A percentile compares a stretch with the other conserved stretches of the same genome.
These are phyloP conservation scores for Morinoia aosen DNA, from an alignment of 2,888 invertebrate species.

Conservation along the genomic window DNA sequence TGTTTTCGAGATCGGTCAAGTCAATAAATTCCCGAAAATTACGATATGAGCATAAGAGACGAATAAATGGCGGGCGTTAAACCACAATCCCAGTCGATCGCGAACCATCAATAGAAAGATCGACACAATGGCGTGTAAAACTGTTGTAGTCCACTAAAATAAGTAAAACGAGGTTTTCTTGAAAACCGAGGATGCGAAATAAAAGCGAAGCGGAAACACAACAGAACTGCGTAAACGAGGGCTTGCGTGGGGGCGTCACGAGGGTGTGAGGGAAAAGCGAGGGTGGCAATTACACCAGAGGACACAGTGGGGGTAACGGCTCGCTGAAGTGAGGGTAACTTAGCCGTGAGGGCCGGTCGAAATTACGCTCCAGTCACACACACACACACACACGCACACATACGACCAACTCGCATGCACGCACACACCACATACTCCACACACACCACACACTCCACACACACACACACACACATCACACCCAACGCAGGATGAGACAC, in stretches of 20 bases:
- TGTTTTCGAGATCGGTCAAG: neutral
- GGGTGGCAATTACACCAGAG: conserved; percentile 45
- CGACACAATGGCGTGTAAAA: neutral
- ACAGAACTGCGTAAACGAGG: neutral
- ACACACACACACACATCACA: too few species aligned
- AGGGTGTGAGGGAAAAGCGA: conserved; percentile 34
- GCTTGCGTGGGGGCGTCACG: neutral
- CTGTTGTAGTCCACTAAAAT: too few species aligned
- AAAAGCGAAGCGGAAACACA: neutral
- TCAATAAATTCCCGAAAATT: neutral
- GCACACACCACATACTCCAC: too few species aligned
- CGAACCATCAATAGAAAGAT: neutral
- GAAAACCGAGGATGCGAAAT: neutral
- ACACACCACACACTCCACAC: too few species aligned
- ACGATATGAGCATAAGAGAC: neutral
- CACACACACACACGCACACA: neutral
- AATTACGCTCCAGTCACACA: neutral
- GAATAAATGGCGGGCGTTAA: neutral
- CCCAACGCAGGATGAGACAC: too few species aligned
- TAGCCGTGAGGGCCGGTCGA: neutral
- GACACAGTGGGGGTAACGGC: conserved; percentile 22
- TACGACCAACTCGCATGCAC: too few species aligned
- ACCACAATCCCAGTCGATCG: neutral
- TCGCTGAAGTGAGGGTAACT: neutral
- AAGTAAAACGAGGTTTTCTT: too few species aligned